Percentiles rank a stretch among this genome's conserved stretches.
Evolutionary conservation across 2,888 invertebrate species (phyloP).

Genomic region (Diploptera punctata): DNA sequence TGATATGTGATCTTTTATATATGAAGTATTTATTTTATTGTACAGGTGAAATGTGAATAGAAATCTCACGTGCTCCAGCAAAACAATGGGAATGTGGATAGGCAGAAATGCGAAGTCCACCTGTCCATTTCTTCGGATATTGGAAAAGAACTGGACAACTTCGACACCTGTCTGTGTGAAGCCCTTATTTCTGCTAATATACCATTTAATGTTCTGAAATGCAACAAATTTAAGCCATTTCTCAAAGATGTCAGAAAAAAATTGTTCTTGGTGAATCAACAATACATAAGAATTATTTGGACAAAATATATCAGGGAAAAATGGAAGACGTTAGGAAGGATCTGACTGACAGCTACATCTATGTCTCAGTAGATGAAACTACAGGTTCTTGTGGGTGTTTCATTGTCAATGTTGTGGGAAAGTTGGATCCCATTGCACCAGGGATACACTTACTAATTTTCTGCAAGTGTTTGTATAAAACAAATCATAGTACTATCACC

Average conservation of each 20-base stretch:
- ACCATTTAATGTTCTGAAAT: not conserved
- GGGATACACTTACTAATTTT: not conserved
- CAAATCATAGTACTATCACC: not conserved
- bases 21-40: no score
- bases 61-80: not conserved
- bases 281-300: conserved; percentile 42
- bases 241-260: not conserved
- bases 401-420: conserved; percentile 41
- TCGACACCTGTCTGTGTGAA: not conserved
- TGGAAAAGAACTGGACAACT: not conserved
- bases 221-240: not conserved
- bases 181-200: not conserved
- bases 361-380: conserved; percentile 45
- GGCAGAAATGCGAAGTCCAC: not conserved
- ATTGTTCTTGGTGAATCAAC: conserved; percentile 43
- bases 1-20: no score
- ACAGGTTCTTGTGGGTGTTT: conserved; percentile 40
- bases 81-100: not conserved
- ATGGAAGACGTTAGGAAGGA: conserved; percentile 39
- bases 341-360: conserved; percentile 42
- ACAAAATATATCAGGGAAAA: conserved; percentile 32
- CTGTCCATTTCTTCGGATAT: not conserved
- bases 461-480: not conserved
- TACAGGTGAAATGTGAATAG: not conserved
- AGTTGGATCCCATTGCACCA: not conserved